phyloP scores from a whole-genome alignment of 2,888 invertebrate species.

The Stenichneumon culpator region DNA sequence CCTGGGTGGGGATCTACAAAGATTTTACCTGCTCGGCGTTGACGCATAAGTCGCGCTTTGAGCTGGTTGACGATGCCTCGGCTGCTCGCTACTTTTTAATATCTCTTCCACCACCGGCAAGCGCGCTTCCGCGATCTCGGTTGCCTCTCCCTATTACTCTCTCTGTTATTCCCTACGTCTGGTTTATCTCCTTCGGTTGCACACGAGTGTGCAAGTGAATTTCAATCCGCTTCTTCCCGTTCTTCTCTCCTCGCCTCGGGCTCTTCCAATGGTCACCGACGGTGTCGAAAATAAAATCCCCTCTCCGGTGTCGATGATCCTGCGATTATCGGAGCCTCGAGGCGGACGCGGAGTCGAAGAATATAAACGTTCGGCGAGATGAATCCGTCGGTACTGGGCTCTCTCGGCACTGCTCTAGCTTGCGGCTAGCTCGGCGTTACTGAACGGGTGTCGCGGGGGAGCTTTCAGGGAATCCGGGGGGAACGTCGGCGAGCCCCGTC shows the following conservation, averaged over 20 bases:
- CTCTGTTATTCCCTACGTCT: conserved; percentile 18
- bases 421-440: conserved; percentile 49
- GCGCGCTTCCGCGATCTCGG: conserved; percentile 38
- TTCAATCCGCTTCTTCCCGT: conserved; percentile 9
- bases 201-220: background rate
- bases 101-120: conserved; percentile 50
- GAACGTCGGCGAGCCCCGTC: conserved; percentile 50
- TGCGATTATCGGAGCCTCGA: background rate
- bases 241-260: background rate
- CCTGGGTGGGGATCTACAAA: background rate
- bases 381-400: conserved; percentile 40
- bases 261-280: background rate
- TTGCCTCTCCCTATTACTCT: conserved; percentile 36
- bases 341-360: conserved; percentile 7
- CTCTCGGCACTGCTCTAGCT: conserved; percentile 61
- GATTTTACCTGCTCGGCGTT: conserved; percentile 84
- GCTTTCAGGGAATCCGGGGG: conserved; percentile 57
- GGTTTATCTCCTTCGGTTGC: conserved; percentile 27
- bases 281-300: background rate
- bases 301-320: background rate
- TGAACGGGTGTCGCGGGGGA: conserved; percentile 46
- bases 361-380: conserved; percentile 10
- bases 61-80: conserved; percentile 73
- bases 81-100: conserved; percentile 61
- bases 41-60: conserved; percentile 85